These are phyloP conservation scores for Agrochola circellaris DNA, from an alignment of 2,888 invertebrate genomes.

Conservation along the genomic window DNA sequence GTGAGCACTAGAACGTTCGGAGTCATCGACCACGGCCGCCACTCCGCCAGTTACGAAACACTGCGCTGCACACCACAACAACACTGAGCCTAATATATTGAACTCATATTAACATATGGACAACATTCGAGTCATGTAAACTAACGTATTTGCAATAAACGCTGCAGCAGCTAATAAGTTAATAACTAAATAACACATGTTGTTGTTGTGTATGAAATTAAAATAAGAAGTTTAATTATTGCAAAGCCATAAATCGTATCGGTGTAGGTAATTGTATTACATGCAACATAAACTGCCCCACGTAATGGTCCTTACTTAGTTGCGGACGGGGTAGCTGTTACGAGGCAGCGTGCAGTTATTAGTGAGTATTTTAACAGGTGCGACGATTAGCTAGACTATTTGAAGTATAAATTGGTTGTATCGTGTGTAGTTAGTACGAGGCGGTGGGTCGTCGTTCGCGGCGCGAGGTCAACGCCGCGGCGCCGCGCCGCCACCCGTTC, in stretches of 20 bases:
- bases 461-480: constrained; percentile 86
- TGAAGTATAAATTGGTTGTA: constrained; percentile 67
- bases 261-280: constrained; percentile 43
- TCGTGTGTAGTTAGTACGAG: constrained; percentile 68
- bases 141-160: constrained; percentile 9
- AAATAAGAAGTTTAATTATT: constrained; percentile 29
- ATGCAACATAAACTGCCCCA: constrained; percentile 29
- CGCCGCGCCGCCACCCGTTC: constrained; percentile 70
- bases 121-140: constrained; percentile 9
- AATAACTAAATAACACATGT: constrained; percentile 25
- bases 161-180: neutral
- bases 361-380: constrained; percentile 34
- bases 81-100: constrained; percentile 72
- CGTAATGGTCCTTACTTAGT: constrained; percentile 26
- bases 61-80: constrained; percentile 75
- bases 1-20: constrained; percentile 88
- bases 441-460: constrained; percentile 86
- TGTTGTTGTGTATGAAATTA: constrained; percentile 8
- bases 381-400: constrained; percentile 52
- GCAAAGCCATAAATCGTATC: constrained; percentile 33
- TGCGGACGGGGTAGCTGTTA: constrained; percentile 19
- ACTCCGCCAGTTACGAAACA: constrained; percentile 86
- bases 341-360: constrained; percentile 21
- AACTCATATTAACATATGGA: constrained; percentile 35
- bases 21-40: constrained; percentile 89